phyloP scores from a whole-genome alignment of 1,140 invertebrate species.

The Zaprionus ornatus region DNA sequence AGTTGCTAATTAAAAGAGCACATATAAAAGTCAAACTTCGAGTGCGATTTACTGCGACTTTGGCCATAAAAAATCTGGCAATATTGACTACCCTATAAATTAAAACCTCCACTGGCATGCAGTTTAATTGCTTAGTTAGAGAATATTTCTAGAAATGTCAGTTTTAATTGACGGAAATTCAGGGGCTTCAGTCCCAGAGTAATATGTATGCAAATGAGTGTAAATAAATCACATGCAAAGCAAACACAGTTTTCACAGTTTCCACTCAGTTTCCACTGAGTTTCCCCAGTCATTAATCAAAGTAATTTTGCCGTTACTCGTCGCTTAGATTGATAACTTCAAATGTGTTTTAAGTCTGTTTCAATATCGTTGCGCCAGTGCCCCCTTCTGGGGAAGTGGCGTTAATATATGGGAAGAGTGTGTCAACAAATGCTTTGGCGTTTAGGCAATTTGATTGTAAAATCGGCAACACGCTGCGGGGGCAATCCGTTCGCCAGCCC shows the following conservation, averaged over 20 bases:
- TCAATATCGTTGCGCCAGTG: too few species aligned
- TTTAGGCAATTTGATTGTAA: constrained; percentile 60
- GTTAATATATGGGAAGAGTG: not conserved
- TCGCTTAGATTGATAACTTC: constrained; percentile 30
- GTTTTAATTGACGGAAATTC: not conserved
- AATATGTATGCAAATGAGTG: not conserved
- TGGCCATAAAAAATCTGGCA: not conserved
- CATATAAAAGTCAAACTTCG: constrained; percentile 3
- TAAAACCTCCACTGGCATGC: not conserved
- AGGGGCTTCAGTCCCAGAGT: not conserved
- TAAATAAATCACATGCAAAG: constrained; percentile 1
- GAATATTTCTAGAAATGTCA: not conserved
- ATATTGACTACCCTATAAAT: not conserved
- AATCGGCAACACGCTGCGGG: constrained; percentile 13
- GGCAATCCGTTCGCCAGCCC: constrained; percentile 50
- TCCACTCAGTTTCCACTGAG: not conserved
- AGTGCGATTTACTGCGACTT: constrained; percentile 19
- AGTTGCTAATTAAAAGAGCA: constrained; percentile 67
- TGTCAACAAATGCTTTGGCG: constrained; percentile 48
- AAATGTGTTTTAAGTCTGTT: constrained; percentile 8
- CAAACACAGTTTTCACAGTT: not conserved
- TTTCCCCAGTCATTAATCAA: constrained; percentile 28
- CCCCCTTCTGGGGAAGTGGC: too few species aligned
- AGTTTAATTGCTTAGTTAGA: not conserved
- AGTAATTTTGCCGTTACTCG: constrained; percentile 11